Evolutionary conservation across 2,113 vertebrate genomes (phyloP).

Genomic region (Taxidea taxus): DNA sequence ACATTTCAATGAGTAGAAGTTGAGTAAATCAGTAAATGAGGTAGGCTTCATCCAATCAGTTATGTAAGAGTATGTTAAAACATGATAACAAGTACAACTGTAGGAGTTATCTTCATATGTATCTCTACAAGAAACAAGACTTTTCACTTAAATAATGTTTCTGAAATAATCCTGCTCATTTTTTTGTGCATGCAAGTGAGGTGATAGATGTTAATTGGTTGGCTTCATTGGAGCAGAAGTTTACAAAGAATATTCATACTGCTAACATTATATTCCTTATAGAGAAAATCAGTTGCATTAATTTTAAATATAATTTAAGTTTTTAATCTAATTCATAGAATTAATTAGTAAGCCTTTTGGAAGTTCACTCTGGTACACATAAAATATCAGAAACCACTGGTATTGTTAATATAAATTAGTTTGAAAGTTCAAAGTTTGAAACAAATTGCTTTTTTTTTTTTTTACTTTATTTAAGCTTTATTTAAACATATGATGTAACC

Average conservation of each 20-base stretch:
- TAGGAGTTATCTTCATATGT: background rate
- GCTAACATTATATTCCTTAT: background rate
- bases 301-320: background rate
- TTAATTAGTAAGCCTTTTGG: background rate
- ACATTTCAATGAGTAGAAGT: background rate
- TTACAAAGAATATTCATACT: background rate
- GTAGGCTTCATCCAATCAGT: background rate
- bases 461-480: too few relatives aligned
- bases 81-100: background rate
- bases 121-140: background rate
- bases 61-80: background rate
- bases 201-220: background rate
- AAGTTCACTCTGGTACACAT: background rate
- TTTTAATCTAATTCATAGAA: background rate
- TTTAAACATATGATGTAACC: too few relatives aligned
- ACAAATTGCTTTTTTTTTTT: background rate
- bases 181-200: background rate
- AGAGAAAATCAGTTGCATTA: background rate
- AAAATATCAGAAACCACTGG: background rate
- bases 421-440: background rate
- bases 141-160: background rate
- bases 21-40: background rate
- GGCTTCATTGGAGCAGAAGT: background rate
- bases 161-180: background rate
- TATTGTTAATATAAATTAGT: background rate